Conservation (phyloP, 2,113 vertebrate species). For the Platysteira castanea region DNA sequence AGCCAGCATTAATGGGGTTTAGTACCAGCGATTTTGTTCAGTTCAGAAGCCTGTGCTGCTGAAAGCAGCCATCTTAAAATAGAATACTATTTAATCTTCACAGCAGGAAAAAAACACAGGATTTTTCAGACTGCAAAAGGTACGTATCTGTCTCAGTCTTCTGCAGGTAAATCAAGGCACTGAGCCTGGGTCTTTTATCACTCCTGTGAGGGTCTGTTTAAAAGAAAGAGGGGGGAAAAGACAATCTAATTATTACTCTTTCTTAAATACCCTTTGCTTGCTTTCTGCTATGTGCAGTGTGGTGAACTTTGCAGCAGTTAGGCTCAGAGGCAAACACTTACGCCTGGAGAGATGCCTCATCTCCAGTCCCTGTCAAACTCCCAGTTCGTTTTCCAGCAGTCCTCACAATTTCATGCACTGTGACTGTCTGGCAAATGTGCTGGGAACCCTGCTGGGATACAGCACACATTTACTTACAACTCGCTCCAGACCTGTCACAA, state of each 20-base stretch:
- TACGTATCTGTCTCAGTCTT: neutral
- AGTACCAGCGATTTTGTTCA: neutral
- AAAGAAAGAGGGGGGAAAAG: neutral
- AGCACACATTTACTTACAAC: neutral
- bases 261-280: neutral
- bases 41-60: neutral
- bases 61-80: neutral
- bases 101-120: neutral
- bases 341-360: neutral
- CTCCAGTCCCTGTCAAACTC: neutral
- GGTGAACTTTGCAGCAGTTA: neutral
- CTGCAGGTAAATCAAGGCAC: neutral
- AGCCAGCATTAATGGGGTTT: neutral
- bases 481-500: neutral
- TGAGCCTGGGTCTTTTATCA: neutral
- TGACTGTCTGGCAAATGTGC: neutral
- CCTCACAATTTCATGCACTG: neutral
- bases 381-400: neutral
- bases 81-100: slow-evolving; percentile 4
- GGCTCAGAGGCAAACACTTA: neutral
- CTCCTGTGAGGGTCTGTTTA: neutral
- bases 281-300: neutral
- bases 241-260: neutral
- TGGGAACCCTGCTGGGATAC: neutral
- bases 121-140: neutral